A percentile compares a stretch with the other conserved stretches of the same genome.
Evolutionary conservation across 2,113 vertebrate species (phyloP).

Genomic region (Syngnathoides biaculeatus): DNA sequence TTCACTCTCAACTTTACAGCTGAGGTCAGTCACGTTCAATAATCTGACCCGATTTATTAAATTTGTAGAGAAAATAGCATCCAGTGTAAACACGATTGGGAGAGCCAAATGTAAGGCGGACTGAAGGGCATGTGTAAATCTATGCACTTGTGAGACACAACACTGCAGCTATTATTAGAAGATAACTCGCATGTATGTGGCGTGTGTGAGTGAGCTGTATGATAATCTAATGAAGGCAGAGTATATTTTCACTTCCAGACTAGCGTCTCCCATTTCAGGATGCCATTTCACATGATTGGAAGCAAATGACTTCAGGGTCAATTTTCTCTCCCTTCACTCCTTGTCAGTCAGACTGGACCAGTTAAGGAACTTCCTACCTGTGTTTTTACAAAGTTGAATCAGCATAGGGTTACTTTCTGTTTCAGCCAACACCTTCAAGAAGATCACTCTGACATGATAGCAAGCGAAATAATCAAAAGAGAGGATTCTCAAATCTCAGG

Average conservation of each 20-base stretch:
- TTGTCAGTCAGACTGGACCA: conserved; percentile 56
- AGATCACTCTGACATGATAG: conserved; percentile 41
- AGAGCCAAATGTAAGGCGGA: conserved; percentile 39
- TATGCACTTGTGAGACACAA: conserved; percentile 7
- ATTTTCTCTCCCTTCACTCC: conserved; percentile 52
- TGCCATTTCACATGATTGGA: conserved; percentile 71
- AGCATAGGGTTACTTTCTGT: conserved; percentile 48
- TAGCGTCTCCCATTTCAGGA: conserved; percentile 56
- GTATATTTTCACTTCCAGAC: conserved; percentile 59
- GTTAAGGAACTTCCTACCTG: conserved; percentile 24
- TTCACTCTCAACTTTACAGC: conserved; percentile 74
- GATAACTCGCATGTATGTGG: conserved; percentile 29
- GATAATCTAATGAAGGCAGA: conserved; percentile 68
- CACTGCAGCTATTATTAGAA: conserved; percentile 35
- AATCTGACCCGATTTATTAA: conserved; percentile 75
- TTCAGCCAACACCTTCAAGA: conserved; percentile 37
- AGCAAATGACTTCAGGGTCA: conserved; percentile 67
- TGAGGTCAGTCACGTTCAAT: conserved; percentile 68
- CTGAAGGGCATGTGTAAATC: conserved; percentile 33
- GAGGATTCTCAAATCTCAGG: conserved; percentile 26
- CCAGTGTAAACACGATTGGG: conserved; percentile 57
- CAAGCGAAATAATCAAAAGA: conserved; percentile 12
- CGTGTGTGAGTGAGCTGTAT: conserved; percentile 23
- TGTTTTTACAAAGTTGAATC: conserved; percentile 51
- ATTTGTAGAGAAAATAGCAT: conserved; percentile 75